Evolutionary conservation across 2,797 vertebrate genomes (phyloP).

Genomic region (Delichon dasypus): DNA sequence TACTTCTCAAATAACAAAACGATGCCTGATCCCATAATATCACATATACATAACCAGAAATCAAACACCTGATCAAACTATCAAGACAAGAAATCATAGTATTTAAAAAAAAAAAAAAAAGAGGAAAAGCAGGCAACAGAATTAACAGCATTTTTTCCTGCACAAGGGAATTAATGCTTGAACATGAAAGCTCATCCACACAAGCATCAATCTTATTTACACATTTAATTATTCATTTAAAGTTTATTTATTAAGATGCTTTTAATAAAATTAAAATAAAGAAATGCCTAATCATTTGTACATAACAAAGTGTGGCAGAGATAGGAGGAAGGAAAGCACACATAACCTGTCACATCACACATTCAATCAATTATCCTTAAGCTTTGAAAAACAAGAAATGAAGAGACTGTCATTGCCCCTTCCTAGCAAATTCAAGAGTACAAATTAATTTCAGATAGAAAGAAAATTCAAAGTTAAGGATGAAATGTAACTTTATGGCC

Average conservation of each 20-base stretch:
- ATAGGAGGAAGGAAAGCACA: conserved; percentile 8
- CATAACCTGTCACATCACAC: background rate
- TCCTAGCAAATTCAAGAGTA: conserved; percentile 42
- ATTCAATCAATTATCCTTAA: conserved; percentile 60
- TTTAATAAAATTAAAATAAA: conserved; percentile 43
- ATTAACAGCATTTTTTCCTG: background rate
- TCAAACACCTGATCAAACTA: conserved; percentile 19
- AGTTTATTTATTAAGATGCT: conserved; percentile 48
- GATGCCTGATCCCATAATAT: background rate
- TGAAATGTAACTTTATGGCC: conserved; percentile 12
- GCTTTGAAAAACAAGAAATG: conserved; percentile 60
- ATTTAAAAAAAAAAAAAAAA: conserved; percentile 57
- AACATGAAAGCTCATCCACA: conserved; percentile 49
- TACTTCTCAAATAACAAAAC: background rate
- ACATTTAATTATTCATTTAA: conserved; percentile 67
- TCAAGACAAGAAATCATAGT: background rate
- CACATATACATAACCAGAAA: background rate
- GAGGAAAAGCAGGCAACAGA: conserved; percentile 15
- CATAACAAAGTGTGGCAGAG: background rate
- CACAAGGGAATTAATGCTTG: conserved; percentile 31
- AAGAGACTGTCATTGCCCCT: conserved; percentile 16
- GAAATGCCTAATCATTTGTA: conserved; percentile 17
- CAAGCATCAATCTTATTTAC: conserved; percentile 47
- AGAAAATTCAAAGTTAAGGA: conserved; percentile 31
- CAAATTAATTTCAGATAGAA: conserved; percentile 58